Conservation (phyloP, 1,140 invertebrate genomes). For the Macrobrachium rosenbergii region DNA sequence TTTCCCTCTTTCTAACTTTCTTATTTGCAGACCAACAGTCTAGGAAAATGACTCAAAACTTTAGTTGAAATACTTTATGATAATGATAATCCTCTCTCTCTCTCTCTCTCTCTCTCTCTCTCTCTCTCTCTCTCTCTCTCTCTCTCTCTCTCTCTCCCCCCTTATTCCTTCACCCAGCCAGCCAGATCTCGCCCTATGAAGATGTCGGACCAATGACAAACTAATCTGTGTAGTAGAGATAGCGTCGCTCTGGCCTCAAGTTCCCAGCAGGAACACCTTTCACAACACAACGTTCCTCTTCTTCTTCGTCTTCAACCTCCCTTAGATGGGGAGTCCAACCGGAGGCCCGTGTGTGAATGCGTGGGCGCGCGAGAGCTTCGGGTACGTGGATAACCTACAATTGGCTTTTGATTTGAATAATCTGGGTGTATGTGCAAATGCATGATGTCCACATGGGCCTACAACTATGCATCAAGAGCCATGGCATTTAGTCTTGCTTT, state of each 20-base stretch:
- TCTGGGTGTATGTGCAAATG: no score
- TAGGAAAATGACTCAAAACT: no score
- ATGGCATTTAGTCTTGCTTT: no score
- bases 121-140: slow-evolving; percentile 8
- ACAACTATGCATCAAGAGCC: no score
- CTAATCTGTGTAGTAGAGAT: slow-evolving; percentile 51
- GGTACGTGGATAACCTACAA: no score
- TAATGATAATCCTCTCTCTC: not conserved
- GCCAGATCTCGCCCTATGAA: slow-evolving; percentile 48
- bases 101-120: not conserved
- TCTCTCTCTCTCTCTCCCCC: slow-evolving; percentile 8
- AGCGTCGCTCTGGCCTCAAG: slow-evolving; percentile 40
- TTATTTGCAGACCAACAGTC: no score
- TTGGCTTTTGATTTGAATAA: no score
- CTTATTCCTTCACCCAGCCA: not conserved
- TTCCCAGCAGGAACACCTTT: slow-evolving; percentile 36
- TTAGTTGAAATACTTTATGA: no score
- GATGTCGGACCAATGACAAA: slow-evolving; percentile 57
- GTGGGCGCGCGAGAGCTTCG: no score
- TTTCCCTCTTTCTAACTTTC: not conserved
- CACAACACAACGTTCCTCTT: slow-evolving; percentile 2
- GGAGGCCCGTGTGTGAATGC: no score
- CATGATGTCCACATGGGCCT: no score
- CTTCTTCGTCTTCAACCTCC: not conserved
- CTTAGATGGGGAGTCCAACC: no score